A percentile compares a stretch with the other conserved stretches of the same genome.
Evolutionary conservation across 2,888 invertebrate species (phyloP).

Genomic region (Pheosia tremula): DNA sequence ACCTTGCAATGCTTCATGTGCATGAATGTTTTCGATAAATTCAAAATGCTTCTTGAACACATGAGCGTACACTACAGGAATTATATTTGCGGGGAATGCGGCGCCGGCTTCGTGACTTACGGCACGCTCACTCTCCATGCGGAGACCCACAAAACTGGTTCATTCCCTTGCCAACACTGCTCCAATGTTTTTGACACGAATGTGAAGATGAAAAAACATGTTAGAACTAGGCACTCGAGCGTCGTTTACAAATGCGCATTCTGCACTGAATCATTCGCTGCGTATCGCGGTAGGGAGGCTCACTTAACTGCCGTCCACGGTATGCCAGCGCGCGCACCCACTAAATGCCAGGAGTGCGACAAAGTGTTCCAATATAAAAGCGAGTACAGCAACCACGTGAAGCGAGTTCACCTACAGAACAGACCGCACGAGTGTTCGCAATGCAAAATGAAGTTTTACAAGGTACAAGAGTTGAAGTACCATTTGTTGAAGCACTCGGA

Average conservation of each 20-base stretch:
- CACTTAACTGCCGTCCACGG: neutral
- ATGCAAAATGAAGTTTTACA: slow-evolving; percentile 4
- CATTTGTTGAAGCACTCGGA: slow-evolving; percentile 65
- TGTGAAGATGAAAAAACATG: neutral
- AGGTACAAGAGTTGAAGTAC: slow-evolving; percentile 53
- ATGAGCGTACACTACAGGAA: slow-evolving; percentile 53
- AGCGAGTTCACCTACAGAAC: slow-evolving; percentile 25
- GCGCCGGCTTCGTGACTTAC: slow-evolving; percentile 27
- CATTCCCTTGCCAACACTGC: neutral
- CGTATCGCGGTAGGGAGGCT: neutral
- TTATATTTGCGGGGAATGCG: slow-evolving; percentile 49
- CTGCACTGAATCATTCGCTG: neutral
- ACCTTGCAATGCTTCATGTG: slow-evolving; percentile 45
- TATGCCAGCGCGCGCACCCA: neutral
- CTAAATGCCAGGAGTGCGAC: slow-evolving; percentile 49
- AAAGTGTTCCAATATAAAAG: slow-evolving; percentile 53
- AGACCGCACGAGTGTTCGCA: slow-evolving; percentile 19
- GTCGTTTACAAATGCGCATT: neutral
- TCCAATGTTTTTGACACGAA: neutral
- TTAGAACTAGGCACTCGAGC: neutral
- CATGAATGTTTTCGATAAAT: slow-evolving; percentile 18
- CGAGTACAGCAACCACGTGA: slow-evolving; percentile 25
- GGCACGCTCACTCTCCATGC: slow-evolving; percentile 16
- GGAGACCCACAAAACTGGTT: neutral
- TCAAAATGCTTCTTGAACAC: slow-evolving; percentile 35